A percentile compares a stretch with the other conserved stretches of the same genome.
phyloP scores from a whole-genome alignment of 2,113 vertebrate species.

The Crotophaga sulcirostris region DNA sequence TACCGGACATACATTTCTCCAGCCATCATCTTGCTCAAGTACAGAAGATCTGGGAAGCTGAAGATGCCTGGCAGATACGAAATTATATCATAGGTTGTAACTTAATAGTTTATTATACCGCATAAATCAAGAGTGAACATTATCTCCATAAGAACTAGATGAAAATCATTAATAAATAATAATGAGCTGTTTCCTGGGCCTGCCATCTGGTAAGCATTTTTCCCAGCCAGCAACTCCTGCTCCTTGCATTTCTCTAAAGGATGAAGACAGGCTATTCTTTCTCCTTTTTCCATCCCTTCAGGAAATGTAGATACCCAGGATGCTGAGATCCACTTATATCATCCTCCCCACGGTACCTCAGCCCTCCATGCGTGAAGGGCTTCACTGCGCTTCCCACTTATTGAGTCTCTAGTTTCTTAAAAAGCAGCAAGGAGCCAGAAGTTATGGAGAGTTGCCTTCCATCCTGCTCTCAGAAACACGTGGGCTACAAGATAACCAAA shows the following conservation, averaged over 20 bases:
- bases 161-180: constrained; percentile 52
- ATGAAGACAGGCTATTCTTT: background rate
- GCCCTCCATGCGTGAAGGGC: background rate
- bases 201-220: constrained; percentile 39
- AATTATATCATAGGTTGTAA: background rate
- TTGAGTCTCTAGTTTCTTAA: background rate
- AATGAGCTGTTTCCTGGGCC: constrained; percentile 57
- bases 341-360: background rate
- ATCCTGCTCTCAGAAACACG: background rate
- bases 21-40: background rate
- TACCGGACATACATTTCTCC: fast-evolving
- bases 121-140: background rate
- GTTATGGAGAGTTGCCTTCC: background rate
- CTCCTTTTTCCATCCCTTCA: background rate
- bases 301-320: background rate
- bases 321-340: background rate
- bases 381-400: background rate
- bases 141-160: constrained; percentile 25
- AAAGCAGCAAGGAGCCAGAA: background rate
- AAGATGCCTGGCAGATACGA: background rate
- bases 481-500: constrained; percentile 29
- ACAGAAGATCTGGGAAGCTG: background rate
- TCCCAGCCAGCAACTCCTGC: constrained; percentile 18
- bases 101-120: background rate
- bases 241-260: background rate